Base-by-base conservation (phyloP, 2,888 invertebrate species). In the Drosophila infuscata region DNA sequence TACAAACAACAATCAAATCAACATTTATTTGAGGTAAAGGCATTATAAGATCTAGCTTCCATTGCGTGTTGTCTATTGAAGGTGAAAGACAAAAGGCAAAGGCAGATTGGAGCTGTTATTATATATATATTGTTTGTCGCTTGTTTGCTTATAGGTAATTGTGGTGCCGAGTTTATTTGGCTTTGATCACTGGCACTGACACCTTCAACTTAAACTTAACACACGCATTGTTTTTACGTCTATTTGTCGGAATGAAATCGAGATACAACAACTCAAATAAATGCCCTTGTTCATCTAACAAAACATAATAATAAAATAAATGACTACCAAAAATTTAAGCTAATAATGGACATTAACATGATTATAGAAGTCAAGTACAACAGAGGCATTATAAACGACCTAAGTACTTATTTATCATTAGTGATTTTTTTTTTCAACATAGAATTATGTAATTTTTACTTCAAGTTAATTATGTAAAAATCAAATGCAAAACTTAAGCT, bases 141-240 rank as follows among this genome's bases (percentile, higher is more conserved):
- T 54, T 61, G 49, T 46, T 57, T 63, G 58, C 29, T 25, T 52
- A 48, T 56, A 32, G 58, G 59, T 46, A 43, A 49, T 57, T 69
- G 41, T 52, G 54, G 70, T 81, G 64, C 30, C 76, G 74, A 71
- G 71, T 66, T 56, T 74, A 65, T 70, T 82, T 72, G 69, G 66
- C 81, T 84, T 84, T 87, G 83, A 75, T 76, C 69, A 79, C 74
- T 76, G 81, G 25, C 46, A 43, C 15, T 8, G 46, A 84, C 87
- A 84, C 87, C 87, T 87, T 87, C 87, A 87, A 82, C 87, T 86
- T 79, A 70, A 83, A 87, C 82, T 82, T 81, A 78, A 82, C 69
- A 83, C 86, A 85, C 83, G 82, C 88, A 85, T 72, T 75, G 76
- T 74, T 74, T 81, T 60, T 30, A 67, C 53, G 57, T 74, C 73